Percentiles rank a stretch among this genome's conserved stretches.
phyloP scores from a whole-genome alignment of 1,140 invertebrate species.

The Episyrphus balteatus region DNA sequence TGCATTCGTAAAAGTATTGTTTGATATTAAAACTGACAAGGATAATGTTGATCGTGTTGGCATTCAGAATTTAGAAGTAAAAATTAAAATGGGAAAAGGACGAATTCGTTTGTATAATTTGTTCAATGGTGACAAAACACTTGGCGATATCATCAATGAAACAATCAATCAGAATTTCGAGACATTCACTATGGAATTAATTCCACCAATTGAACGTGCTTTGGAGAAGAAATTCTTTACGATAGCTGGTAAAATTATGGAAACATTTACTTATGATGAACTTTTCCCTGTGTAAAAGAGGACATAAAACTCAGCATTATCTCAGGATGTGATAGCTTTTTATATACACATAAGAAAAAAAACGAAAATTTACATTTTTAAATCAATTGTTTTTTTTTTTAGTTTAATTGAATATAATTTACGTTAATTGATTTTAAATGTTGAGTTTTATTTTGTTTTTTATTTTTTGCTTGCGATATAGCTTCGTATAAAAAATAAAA shows the following conservation, averaged over 20 bases:
- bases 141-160: conserved; percentile 46
- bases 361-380: too few species aligned
- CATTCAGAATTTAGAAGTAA: conserved; percentile 43
- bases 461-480: too few species aligned
- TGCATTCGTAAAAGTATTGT: conserved; percentile 40
- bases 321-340: too few species aligned
- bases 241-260: conserved; percentile 44
- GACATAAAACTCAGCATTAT: too few species aligned
- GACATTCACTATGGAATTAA: conserved; percentile 44
- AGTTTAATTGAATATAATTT: too few species aligned
- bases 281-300: conserved; percentile 40
- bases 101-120: conserved; percentile 46
- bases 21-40: conserved; percentile 36
- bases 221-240: conserved; percentile 42
- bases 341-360: too few species aligned
- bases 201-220: conserved; percentile 45
- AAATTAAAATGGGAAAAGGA: conserved; percentile 46
- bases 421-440: too few species aligned
- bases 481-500: too few species aligned
- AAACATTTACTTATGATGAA: conserved; percentile 44
- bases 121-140: conserved; percentile 47
- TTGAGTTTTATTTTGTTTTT: too few species aligned
- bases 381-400: too few species aligned
- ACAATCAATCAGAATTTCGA: conserved; percentile 54
- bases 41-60: conserved; percentile 40